phyloP scores from a whole-genome alignment of 2,113 vertebrate genomes.

The Catagonus wagneri region DNA sequence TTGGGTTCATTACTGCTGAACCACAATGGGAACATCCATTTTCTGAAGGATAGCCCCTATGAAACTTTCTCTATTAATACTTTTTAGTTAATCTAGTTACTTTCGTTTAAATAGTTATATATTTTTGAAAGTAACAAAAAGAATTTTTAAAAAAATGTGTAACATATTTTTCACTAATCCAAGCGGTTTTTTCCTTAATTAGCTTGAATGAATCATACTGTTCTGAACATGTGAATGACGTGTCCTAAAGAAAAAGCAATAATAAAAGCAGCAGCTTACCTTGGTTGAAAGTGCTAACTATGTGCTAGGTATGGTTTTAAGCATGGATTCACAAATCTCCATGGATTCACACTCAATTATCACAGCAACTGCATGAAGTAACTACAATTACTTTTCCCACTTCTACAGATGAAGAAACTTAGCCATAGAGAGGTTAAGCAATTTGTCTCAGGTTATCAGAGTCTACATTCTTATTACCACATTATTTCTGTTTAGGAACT shows the following conservation, averaged over 20 bases:
- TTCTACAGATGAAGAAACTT: constrained; percentile 39
- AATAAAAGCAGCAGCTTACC: background rate
- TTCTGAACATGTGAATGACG: constrained; percentile 1
- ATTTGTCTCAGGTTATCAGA: background rate
- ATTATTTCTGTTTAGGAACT: background rate
- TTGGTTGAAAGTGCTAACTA: background rate
- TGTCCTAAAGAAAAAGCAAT: background rate
- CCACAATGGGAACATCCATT: background rate
- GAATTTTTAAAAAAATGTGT: background rate
- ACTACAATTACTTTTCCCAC: constrained; percentile 7
- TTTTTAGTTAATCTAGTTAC: constrained; percentile 20
- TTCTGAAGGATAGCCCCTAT: constrained; percentile 25
- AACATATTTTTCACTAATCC: constrained; percentile 29
- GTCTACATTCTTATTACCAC: background rate
- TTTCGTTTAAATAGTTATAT: background rate
- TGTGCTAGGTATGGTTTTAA: background rate
- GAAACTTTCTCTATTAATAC: background rate
- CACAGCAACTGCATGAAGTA: background rate
- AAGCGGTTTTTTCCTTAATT: constrained; percentile 44
- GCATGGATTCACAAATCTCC: background rate
- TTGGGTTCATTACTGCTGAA: no score
- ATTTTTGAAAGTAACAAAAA: constrained; percentile 40
- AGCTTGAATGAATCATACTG: background rate
- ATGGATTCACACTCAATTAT: background rate
- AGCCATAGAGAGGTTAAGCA: background rate